Percentiles rank a stretch among this genome's conserved stretches.
Conservation (phyloP, 2,888 invertebrate species). For the Parnassius orleans region DNA sequence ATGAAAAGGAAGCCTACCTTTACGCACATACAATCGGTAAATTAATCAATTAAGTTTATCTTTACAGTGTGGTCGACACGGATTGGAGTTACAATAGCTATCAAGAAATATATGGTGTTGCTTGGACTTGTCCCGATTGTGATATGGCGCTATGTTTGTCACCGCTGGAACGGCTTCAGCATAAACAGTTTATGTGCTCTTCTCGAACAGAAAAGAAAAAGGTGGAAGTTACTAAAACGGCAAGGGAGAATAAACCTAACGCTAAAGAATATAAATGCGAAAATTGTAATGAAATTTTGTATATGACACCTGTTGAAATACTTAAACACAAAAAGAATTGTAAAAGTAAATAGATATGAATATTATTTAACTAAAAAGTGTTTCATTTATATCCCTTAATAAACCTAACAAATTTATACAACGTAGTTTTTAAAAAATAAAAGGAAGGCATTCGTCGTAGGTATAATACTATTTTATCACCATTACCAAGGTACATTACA, state of each 20-base stretch:
- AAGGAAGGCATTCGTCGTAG: too few species aligned
- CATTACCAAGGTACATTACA: too few species aligned
- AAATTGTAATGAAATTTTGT: conserved; percentile 84
- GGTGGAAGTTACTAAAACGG: conserved; percentile 45
- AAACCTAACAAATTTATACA: too few species aligned
- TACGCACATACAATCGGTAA: too few species aligned
- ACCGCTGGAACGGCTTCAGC: conserved; percentile 87
- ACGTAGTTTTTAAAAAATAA: too few species aligned
- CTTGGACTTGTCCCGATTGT: conserved; percentile 89
- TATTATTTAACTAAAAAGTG: background rate
- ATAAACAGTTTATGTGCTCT: conserved; percentile 80
- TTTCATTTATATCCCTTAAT: too few species aligned
- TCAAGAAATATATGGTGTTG: conserved; percentile 79
- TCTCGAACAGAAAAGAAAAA: conserved; percentile 50
- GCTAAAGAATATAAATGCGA: conserved; percentile 86
- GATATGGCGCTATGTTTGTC: conserved; percentile 81
- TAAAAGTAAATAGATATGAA: conserved; percentile 53
- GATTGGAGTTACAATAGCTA: conserved; percentile 85
- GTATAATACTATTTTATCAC: too few species aligned
- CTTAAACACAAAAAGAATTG: conserved; percentile 90
- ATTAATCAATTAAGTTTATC: background rate
- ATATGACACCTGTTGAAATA: conserved; percentile 90
- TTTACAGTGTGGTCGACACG: conserved; percentile 82
- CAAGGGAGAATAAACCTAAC: conserved; percentile 73
- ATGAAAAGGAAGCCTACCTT: too few species aligned